These are phyloP conservation scores for Mastomys natalensis DNA, from an alignment of 2,113 vertebrate species.

Conservation along the genomic window DNA sequence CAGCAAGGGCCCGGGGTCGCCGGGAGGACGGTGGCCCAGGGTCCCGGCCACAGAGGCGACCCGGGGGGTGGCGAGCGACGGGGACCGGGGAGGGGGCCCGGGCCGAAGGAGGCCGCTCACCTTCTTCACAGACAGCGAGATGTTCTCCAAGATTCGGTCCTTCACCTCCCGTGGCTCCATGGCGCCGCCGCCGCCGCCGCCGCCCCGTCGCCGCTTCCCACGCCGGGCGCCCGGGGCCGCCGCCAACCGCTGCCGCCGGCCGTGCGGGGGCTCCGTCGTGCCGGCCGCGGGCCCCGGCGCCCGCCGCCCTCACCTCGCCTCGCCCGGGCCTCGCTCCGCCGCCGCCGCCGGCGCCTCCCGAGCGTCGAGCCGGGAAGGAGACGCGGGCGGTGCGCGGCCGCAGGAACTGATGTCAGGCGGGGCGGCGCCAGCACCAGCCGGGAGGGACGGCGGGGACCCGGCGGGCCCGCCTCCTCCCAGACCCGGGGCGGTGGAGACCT, in stretches of 20 bases:
- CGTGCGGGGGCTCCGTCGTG: slow-evolving; percentile 79
- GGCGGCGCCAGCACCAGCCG: slow-evolving; percentile 45
- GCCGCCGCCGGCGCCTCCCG: slow-evolving; percentile 47
- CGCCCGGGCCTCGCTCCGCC: slow-evolving; percentile 57
- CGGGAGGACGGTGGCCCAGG: background rate
- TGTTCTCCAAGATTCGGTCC: slow-evolving; percentile 98
- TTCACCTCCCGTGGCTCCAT: slow-evolving; percentile 98
- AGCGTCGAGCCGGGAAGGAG: slow-evolving; percentile 65
- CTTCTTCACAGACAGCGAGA: slow-evolving; percentile 97
- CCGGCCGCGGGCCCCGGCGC: slow-evolving; percentile 73
- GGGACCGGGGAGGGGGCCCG: background rate
- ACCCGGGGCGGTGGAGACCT: background rate
- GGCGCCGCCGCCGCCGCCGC: slow-evolving; percentile 73
- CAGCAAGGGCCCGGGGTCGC: background rate
- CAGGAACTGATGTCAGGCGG: slow-evolving; percentile 82
- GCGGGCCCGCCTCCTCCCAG: background rate
- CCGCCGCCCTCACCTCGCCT: slow-evolving; percentile 68
- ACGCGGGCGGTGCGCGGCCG: slow-evolving; percentile 51
- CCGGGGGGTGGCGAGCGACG: background rate
- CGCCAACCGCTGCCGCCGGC: slow-evolving; percentile 79
- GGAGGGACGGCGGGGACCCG: background rate
- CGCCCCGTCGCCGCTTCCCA: slow-evolving; percentile 77
- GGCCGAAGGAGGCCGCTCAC: slow-evolving; percentile 84
- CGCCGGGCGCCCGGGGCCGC: slow-evolving; percentile 71
- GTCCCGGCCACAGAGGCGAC: background rate